Evolutionary conservation across 2,113 vertebrate genomes (phyloP), one percentile per base, ranked within the genome.

Genomic region (Corythoichthys intestinalis): DNA sequence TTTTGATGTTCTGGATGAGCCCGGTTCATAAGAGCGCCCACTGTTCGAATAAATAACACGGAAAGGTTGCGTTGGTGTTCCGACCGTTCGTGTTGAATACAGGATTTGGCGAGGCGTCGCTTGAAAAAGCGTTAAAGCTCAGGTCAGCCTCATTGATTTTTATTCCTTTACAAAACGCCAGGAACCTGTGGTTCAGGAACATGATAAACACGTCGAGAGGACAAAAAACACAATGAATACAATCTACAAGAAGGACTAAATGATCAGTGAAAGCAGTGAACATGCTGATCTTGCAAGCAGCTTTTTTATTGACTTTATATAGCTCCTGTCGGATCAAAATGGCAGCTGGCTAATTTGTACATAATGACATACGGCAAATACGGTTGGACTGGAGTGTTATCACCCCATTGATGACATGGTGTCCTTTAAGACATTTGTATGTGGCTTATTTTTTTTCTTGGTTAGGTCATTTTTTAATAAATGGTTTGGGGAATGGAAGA

Each of bases 271-370:
- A 44, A 44, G 7, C n/a, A 46, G 44, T 63, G 11, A 63, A 63
- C 44, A 47, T 6, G 6, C 41, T 8, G 44, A 2, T 47, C 41
- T 37, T 63, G 11, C n/a, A 28, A 63, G 39, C 44, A 14, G 60
- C 15, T 62, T 17, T 39, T 47, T 47, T 14, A 37, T 34, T 63
- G 41, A 46, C 41, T 14, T 63, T 47, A 5, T 47, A 34, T 34
- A 8, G 61, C 61, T 63, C 61, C 61, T 47, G 44, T n/a, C 6
- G 6, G 61, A 63, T 46, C 20, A 63, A 63, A 47, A 47, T 63
- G 61, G 61, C 61, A 63, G 61, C 61, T 63, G 20, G 44, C 41
- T 34, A 15, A 63, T 14, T 46, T 48, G 61, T 34, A 63, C 20
- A 4, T 47, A 63, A 63, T 63, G 61, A 47, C 61, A 47, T 4